Evolutionary conservation across 2,888 invertebrate genomes (phyloP).

Genomic region (Bombyx huttoni): DNA sequence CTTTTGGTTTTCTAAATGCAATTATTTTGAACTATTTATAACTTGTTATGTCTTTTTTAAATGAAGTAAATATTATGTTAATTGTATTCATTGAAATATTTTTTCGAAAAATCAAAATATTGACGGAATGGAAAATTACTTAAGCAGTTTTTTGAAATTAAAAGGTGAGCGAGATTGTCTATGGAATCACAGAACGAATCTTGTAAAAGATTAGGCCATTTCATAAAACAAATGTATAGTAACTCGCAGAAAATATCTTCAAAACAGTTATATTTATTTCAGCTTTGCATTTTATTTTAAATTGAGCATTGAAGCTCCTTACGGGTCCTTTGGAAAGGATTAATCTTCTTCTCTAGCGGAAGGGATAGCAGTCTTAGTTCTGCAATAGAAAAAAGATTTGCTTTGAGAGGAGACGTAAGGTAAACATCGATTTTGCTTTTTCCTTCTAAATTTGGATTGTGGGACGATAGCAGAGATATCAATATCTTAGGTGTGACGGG

Average conservation of each 20-base stretch:
- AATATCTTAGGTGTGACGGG: constrained; percentile 25
- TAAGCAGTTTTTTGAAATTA: constrained; percentile 42
- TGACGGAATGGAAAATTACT: constrained; percentile 42
- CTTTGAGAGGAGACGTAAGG: constrained; percentile 71
- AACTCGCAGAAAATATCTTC: constrained; percentile 72
- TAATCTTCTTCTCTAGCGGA: constrained; percentile 62
- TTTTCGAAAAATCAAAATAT: constrained; percentile 20
- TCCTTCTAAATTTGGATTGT: constrained; percentile 52
- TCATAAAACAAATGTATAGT: constrained; percentile 74
- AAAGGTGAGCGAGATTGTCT: constrained; percentile 60
- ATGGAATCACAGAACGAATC: constrained; percentile 71
- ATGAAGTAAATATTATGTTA: no score
- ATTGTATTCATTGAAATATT: constrained; percentile 45
- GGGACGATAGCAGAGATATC: constrained; percentile 31
- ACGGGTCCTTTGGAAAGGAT: constrained; percentile 60
- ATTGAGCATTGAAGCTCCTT: constrained; percentile 66
- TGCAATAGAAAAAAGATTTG: constrained; percentile 68
- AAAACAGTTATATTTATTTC: constrained; percentile 71
- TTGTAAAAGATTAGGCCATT: constrained; percentile 74
- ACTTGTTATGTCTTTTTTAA: no score
- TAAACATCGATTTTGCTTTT: constrained; percentile 72
- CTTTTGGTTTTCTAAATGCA: no score
- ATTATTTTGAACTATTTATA: no score
- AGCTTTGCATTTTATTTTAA: constrained; percentile 71
- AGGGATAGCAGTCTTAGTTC: constrained; percentile 69